Evolutionary conservation across 2,888 invertebrate species (phyloP), one percentile per base, ranked within the genome.

Genomic region (Fissipunctia ypsillon): DNA sequence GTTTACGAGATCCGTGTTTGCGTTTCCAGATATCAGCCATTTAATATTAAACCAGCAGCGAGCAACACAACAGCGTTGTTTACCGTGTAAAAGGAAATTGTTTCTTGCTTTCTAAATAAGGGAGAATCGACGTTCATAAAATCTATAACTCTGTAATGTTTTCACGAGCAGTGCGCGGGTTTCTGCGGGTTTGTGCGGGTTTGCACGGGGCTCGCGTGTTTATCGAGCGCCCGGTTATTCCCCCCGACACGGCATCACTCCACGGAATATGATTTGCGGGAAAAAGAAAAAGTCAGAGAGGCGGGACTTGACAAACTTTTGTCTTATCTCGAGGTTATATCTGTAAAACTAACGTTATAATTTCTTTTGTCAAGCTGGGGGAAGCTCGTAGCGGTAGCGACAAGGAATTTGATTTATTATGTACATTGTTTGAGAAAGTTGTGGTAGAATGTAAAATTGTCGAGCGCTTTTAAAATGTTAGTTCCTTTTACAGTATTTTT

Each of bases 111-210:
- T 78, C 70, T 76, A 83, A 82, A 76, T 78, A 84, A 78, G 73
- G 84, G 84, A 43, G 81, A 78, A 86, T 86, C 75, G 80, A 72
- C 71, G 72, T 77, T 86, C 83, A 81, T 86, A 86, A 86, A 86
- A 86, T 75, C 48, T 81, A 85, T 85, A 80, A 85, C 76, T 82
- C 65, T 69, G 82, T 78, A 73, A 84, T 84, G 72, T 86, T 81
- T 86, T 71, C 77, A 76, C 76, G 77, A 80, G 60, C 67, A 75
- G 31, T 50, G 79, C 57, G 59, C 60, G 71, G 72, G 64, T 28
- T 52, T 64, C 25, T 41, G 72, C 50, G 72, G 41, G 64, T 28
- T 52, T 64, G 31, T 41, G 72, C 50, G 72, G 41, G 52, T 22
- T 67, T 52, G 81, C 69, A 68, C 81, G 69, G 52, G 19, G 45